These are phyloP conservation scores for Labrus mixtus DNA, from an alignment of 2,113 vertebrate species.

Conservation along the genomic window DNA sequence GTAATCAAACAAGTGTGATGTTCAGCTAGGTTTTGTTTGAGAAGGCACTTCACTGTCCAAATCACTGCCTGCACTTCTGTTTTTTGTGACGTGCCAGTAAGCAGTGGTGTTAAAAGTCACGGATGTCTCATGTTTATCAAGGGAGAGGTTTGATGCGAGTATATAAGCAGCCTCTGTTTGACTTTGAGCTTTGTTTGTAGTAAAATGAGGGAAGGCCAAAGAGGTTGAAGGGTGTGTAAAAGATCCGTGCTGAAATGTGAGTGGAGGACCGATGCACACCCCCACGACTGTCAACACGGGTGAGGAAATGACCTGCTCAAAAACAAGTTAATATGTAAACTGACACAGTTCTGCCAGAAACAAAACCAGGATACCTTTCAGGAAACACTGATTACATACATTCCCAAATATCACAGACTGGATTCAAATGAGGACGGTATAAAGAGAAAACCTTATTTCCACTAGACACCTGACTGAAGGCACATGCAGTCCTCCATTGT, in stretches of 20 bases:
- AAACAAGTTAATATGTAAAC: slow-evolving; percentile 55
- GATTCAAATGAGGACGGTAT: too few species aligned
- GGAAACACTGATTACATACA: not conserved
- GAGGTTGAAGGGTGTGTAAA: slow-evolving; percentile 6
- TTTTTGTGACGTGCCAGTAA: not conserved
- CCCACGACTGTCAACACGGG: slow-evolving; percentile 27
- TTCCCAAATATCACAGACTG: not conserved
- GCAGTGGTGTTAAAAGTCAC: not conserved
- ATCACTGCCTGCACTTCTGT: not conserved
- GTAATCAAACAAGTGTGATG: not conserved
- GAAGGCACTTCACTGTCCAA: not conserved
- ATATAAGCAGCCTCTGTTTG: slow-evolving; percentile 38
- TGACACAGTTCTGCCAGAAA: slow-evolving; percentile 21
- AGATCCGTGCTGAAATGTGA: slow-evolving; percentile 37
- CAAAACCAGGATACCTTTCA: not conserved
- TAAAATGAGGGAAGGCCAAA: slow-evolving; percentile 11
- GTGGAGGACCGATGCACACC: slow-evolving; percentile 59
- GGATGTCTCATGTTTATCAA: slow-evolving; percentile 9
- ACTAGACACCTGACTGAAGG: not conserved
- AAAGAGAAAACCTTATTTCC: not conserved
- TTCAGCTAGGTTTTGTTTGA: not conserved
- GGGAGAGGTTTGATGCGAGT: slow-evolving; percentile 3
- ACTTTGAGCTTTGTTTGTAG: slow-evolving; percentile 65
- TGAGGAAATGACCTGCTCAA: not conserved
- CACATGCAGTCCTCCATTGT: not conserved